phyloP scores from a whole-genome alignment of 2,888 invertebrate genomes.

The Ypsolopha scabrella region DNA sequence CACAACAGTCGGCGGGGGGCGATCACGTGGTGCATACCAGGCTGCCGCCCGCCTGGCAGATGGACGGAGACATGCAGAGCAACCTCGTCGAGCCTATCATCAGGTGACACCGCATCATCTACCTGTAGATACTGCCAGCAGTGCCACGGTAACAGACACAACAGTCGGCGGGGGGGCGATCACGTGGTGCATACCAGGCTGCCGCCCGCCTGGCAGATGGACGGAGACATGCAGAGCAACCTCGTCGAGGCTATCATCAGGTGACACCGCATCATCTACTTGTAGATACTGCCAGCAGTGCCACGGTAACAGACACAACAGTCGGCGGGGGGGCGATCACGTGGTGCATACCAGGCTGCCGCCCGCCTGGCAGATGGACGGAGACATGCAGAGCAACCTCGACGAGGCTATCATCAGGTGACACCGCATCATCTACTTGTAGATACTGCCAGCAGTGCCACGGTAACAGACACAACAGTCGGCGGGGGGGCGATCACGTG shows the following conservation, averaged over 20 bases:
- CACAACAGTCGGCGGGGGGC: slow-evolving; percentile 87
- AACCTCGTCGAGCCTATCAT: slow-evolving; percentile 96
- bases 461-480: slow-evolving; percentile 87
- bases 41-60: slow-evolving; percentile 88
- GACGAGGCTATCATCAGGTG: slow-evolving; percentile 96
- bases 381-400: slow-evolving; percentile 92
- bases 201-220: no score
- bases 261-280: no score
- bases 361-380: slow-evolving; percentile 89
- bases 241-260: no score
- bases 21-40: slow-evolving; percentile 93
- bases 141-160: no score
- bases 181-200: no score
- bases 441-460: slow-evolving; percentile 93
- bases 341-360: slow-evolving; percentile 90
- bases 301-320: slow-evolving; percentile 90
- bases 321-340: slow-evolving; percentile 88
- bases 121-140: no score
- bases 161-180: no score
- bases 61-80: slow-evolving; percentile 91
- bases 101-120: no score
- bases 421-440: no score
- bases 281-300: slow-evolving; percentile 88
- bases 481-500: slow-evolving; percentile 90
- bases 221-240: no score